These are phyloP conservation scores for Elgaria multicarinata DNA, from an alignment of 2,113 vertebrate genomes.

Conservation along the genomic window DNA sequence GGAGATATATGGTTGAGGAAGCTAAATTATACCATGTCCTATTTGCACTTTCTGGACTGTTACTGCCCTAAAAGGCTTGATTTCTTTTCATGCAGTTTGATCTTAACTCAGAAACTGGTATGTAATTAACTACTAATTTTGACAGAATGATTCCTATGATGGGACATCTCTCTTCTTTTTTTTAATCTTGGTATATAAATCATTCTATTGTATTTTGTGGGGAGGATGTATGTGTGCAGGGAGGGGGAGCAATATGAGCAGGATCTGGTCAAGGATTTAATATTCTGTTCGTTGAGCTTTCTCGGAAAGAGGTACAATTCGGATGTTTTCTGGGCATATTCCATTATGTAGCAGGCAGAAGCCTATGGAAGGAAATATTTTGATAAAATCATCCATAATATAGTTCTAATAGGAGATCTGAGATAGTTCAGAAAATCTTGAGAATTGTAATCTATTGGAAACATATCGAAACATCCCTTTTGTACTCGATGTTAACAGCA, in stretches of 20 bases:
- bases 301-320: not conserved
- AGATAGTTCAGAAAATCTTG: not conserved
- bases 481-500: not conserved
- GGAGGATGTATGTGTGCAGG: too few relatives aligned
- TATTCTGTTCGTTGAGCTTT: not conserved
- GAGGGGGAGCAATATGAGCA: not conserved
- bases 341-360: not conserved
- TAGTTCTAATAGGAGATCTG: not conserved
- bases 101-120: too few relatives aligned
- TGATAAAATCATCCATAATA: not conserved
- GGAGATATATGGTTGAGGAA: too few relatives aligned
- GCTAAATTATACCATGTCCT: too few relatives aligned
- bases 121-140: not conserved
- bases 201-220: not conserved
- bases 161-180: too few relatives aligned
- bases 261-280: not conserved
- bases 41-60: too few relatives aligned
- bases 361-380: not conserved
- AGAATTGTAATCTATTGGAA: not conserved
- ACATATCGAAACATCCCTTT: not conserved
- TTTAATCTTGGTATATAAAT: not conserved
- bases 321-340: not conserved
- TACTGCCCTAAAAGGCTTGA: too few relatives aligned
- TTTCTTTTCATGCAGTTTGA: too few relatives aligned
- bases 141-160: not conserved